Base-by-base conservation (phyloP, 2,888 invertebrate species). In the Alviniconcha strummeri region DNA sequence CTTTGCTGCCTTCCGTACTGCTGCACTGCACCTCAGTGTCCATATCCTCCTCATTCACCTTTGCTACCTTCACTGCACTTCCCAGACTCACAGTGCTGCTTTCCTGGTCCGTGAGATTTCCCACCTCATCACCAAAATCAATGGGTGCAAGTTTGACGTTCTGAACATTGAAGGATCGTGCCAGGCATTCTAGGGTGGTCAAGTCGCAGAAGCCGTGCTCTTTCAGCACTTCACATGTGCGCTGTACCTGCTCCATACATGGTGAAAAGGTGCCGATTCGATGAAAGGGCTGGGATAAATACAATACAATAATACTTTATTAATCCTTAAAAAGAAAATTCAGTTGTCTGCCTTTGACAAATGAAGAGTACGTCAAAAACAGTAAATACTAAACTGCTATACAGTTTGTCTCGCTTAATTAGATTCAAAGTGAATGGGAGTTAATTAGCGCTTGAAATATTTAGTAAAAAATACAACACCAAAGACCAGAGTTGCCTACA, bases 161-260 rank as follows among this genome's bases (percentile, higher is more conserved):
- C 56, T 90, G 88, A 2, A 92, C 90, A 85, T 91, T 92, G 87
- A 90, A 91, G 17, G 88, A 88, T 69, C 92, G 85, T 7, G 92
- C 88, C 56, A 94, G 87, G 88, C 98, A 96, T 94, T 99, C 99
- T 94, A 97, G 95, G 0, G 98, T 98, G 89, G 96, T 95, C 82
- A 98, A 95, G 90, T 98, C 97, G 84, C 96, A 95, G 93, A 98
- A 99, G 8, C 97, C 97, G 75, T 95, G 93, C 69, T 96, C 95
- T 82, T 95, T 94, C 60, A 99, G 95, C 55, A 95, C 95, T 71
- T 95, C 93, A 92, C 97, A 97, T 11, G 97, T 97, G 86, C 96
- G 96, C 94, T 99, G 98, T 0, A 99, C 98, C 95, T 99, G 99
- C 94, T 99, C 99, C 88, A 99, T 98, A 94, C 99, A 99, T 0